Base-by-base conservation (phyloP, 2,113 vertebrate species). In the Procapra przewalskii region DNA sequence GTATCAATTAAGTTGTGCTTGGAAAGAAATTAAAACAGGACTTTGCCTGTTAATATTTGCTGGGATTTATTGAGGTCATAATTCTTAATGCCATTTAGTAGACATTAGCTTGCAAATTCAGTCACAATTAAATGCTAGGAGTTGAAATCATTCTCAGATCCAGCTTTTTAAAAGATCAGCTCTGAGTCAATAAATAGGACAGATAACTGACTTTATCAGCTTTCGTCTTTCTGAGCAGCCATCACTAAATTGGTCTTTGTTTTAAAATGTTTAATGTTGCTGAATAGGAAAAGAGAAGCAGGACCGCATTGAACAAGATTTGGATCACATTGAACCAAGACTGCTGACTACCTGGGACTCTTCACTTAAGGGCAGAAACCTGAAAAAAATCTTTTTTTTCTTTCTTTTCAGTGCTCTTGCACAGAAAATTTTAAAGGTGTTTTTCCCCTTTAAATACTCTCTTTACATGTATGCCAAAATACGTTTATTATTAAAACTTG, bases 401-500 rank as follows among this genome's bases (percentile, higher is more conserved):
- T 79, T 15, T 62, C 4, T 57, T 5, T 83, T 71, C 59, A 75
- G 59, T 96, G 57, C 11, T 60, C 36, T 82, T 40, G 6, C 25
- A 90, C 45, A 93, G 43, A 94, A 97, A 85, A 77, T 40, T 96
- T 64, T 85, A 84, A 60, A 29, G 77, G 12, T 19, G 12, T n/a
- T 95, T 67, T 62, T 64, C 16, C 33, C 48, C 17, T 50, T 91
- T 93, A 94, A 94, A 52, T 90, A 67, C 50, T 96, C 62, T 80
- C 27, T 94, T 16, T 64, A 94, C 27, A 4, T 88, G 21, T 77
- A 27, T 59, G 29, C 71, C 33, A 79, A 13, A 94, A 79, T 67
- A 83, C 10, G 50, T 84, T 95, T 96, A 80, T 75, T 94, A 19
- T 71, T 88, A 33, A 91, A 97, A 88, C 50, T 93, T 83, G 60